phyloP scores from a whole-genome alignment of 2,797 vertebrate species.

The Simalia tracyae region DNA sequence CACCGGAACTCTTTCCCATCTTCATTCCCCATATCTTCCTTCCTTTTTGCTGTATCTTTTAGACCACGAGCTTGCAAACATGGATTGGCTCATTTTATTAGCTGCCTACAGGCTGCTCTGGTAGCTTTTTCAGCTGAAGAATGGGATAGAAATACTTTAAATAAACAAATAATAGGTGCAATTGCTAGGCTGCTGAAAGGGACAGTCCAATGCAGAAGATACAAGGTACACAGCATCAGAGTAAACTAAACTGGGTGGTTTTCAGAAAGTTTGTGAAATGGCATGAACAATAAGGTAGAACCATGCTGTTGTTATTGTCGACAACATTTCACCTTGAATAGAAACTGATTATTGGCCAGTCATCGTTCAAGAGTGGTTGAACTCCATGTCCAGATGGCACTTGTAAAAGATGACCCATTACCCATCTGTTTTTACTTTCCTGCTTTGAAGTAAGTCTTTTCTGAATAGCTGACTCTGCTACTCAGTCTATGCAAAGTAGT shows the following conservation, averaged over 20 bases:
- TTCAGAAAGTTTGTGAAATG: not conserved
- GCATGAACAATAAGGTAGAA: not conserved
- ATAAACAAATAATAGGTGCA: not conserved
- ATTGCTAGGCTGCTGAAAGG: not conserved
- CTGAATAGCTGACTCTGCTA: slow-evolving; percentile 59
- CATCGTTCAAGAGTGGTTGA: slow-evolving; percentile 22
- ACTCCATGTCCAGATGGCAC: slow-evolving; percentile 12
- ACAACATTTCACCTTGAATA: slow-evolving; percentile 33
- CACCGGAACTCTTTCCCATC: not conserved
- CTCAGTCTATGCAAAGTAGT: slow-evolving; percentile 67
- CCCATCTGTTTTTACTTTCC: slow-evolving; percentile 46
- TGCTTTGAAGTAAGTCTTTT: slow-evolving; percentile 43
- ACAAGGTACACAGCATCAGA: not conserved
- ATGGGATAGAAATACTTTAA: not conserved
- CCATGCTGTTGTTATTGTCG: slow-evolving; percentile 1
- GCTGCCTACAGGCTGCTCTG: not conserved
- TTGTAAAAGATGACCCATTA: slow-evolving; percentile 39
- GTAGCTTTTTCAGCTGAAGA: not conserved
- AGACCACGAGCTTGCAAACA: not conserved
- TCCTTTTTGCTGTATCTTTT: not conserved
- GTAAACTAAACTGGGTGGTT: not conserved
- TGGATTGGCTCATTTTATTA: not conserved
- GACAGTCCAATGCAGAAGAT: not conserved
- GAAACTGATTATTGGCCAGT: slow-evolving; percentile 12
- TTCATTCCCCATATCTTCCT: not conserved